Conservation (phyloP, 2,888 invertebrate genomes). For the Dynastes hyllus region DNA sequence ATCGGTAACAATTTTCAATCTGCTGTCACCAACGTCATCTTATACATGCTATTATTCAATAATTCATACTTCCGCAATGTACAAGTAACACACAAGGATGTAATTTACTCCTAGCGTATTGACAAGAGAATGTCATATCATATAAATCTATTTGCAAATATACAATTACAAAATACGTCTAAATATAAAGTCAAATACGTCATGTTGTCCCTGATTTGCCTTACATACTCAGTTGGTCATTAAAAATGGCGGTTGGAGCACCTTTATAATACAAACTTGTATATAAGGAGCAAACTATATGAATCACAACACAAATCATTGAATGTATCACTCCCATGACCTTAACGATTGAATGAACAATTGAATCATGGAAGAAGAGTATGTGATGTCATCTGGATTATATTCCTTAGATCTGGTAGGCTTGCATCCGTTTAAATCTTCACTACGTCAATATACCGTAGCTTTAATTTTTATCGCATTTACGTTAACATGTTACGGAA, state of each 20-base stretch:
- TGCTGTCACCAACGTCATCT: neutral
- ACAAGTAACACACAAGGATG: neutral
- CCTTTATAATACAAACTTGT: neutral
- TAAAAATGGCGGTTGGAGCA: neutral
- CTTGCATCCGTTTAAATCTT: constrained; percentile 41
- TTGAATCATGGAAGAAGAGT: constrained; percentile 37
- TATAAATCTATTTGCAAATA: neutral
- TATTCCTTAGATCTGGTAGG: constrained; percentile 37
- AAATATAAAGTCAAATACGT: neutral
- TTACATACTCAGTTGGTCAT: neutral
- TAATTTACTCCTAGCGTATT: constrained; percentile 4
- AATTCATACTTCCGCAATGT: neutral
- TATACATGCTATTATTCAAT: neutral
- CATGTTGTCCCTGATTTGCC: neutral
- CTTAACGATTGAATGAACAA: neutral
- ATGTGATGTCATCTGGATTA: constrained; percentile 44
- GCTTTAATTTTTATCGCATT: constrained; percentile 23
- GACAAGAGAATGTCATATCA: neutral
- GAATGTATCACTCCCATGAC: no score
- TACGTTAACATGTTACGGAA: constrained; percentile 29
- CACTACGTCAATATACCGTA: neutral
- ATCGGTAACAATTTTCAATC: neutral
- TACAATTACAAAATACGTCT: neutral
- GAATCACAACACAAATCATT: no score
- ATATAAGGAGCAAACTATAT: neutral